Conservation (phyloP, 2,113 vertebrate species). For the Indicator indicator region DNA sequence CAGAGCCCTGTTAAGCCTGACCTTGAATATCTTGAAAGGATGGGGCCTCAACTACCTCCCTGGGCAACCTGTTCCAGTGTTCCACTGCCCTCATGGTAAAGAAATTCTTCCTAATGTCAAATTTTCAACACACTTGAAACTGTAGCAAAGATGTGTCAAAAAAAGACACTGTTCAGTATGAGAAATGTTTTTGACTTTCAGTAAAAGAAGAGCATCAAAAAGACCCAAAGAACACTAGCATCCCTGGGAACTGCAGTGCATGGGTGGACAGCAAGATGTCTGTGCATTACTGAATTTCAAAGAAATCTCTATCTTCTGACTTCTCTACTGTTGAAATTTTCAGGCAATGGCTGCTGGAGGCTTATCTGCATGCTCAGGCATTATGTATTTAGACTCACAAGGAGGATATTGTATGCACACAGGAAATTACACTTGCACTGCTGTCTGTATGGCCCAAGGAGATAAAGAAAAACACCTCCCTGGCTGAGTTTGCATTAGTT, state of each 20-base stretch:
- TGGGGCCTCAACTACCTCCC: too few relatives aligned
- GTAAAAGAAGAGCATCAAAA: neutral
- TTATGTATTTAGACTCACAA: neutral
- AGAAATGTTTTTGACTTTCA: neutral
- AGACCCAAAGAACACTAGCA: neutral
- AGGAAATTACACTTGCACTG: slow-evolving; percentile 10
- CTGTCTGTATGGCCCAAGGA: neutral
- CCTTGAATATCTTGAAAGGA: too few relatives aligned
- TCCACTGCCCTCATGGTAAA: too few relatives aligned
- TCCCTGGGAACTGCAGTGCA: neutral
- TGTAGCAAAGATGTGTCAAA: neutral
- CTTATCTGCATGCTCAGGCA: neutral
- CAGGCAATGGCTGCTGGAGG: neutral
- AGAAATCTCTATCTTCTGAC: neutral
- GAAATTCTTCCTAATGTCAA: too few relatives aligned
- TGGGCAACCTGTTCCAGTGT: too few relatives aligned
- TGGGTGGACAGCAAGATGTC: neutral
- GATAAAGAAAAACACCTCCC: neutral
- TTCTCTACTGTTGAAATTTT: neutral
- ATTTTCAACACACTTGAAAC: neutral
- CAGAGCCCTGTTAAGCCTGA: too few relatives aligned
- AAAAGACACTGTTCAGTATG: neutral
- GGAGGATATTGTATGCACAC: neutral
- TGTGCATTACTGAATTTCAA: neutral
- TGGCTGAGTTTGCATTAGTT: neutral